Percentiles rank a stretch among this genome's conserved stretches.
phyloP scores from a whole-genome alignment of 2,797 vertebrate genomes.

The Esox masquinongy region DNA sequence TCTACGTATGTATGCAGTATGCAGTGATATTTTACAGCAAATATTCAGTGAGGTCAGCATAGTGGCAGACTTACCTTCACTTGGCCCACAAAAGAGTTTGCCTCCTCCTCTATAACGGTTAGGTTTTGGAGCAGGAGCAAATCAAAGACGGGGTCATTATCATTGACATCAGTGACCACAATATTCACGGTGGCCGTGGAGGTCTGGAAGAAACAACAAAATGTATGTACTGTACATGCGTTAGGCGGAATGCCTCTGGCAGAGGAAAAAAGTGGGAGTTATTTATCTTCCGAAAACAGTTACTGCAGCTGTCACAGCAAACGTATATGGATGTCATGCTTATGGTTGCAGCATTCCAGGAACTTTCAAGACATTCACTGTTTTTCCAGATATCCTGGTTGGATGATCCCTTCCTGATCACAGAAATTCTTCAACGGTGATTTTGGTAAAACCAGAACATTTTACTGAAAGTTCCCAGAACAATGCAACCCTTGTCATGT shows the following conservation, averaged over 20 bases:
- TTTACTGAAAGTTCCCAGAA: too few relatives aligned
- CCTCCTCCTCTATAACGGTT: conserved; percentile 87
- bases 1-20: neutral
- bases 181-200: conserved; percentile 89
- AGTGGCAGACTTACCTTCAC: conserved; percentile 81
- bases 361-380: too few relatives aligned
- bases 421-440: neutral
- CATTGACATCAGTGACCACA: conserved; percentile 94
- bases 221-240: neutral
- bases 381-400: too few relatives aligned
- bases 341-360: too few relatives aligned
- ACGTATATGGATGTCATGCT: neutral
- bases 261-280: neutral
- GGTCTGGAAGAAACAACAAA: conserved; percentile 71
- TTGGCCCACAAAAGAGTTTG: conserved; percentile 89
- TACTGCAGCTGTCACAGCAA: neutral
- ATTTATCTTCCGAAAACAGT: neutral
- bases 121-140: conserved; percentile 85
- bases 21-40: neutral
- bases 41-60: neutral
- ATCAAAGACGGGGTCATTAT: conserved; percentile 92
- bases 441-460: too few relatives aligned
- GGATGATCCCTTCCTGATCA: too few relatives aligned
- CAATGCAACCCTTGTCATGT: neutral
- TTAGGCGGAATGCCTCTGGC: neutral